phyloP scores from a whole-genome alignment of 2,797 vertebrate genomes.

The Choloepus didactylus region DNA sequence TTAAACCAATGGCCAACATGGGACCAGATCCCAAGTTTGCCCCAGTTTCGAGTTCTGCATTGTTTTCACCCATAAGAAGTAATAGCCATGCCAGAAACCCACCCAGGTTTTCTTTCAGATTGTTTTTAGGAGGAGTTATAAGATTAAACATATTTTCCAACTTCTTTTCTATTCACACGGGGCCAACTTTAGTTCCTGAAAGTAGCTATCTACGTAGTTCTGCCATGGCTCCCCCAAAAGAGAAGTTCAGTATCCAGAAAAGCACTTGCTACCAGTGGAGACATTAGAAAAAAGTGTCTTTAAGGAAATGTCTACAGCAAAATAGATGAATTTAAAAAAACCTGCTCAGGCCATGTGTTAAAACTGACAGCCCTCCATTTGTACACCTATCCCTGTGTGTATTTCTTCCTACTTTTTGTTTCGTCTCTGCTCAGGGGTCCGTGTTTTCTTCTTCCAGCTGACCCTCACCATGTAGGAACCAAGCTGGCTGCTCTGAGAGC shows the following conservation, averaged over 20 bases:
- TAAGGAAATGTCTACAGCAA: background rate
- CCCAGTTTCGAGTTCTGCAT: background rate
- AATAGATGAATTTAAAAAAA: background rate
- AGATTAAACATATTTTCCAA: conserved; percentile 17
- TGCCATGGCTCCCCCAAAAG: background rate
- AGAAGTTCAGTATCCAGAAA: background rate
- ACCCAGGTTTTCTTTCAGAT: background rate
- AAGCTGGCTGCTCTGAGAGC: background rate
- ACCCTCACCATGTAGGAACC: rapidly evolving
- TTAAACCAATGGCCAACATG: background rate
- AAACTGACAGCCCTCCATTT: background rate
- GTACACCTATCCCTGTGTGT: rapidly evolving
- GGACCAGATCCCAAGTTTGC: background rate
- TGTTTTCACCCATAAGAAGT: background rate
- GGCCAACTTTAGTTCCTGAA: background rate
- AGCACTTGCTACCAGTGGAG: background rate
- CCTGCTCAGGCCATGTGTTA: background rate
- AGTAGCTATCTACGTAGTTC: conserved; percentile 18
- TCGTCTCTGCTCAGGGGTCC: rapidly evolving
- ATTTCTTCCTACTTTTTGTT: background rate
- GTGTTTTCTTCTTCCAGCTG: background rate
- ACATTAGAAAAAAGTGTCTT: background rate
- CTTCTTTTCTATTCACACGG: conserved; percentile 35
- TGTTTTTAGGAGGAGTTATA: conserved; percentile 47
- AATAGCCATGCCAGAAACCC: background rate